These are phyloP conservation scores for Phocoena phocoena DNA, from an alignment of 2,113 vertebrate species.

Conservation along the genomic window DNA sequence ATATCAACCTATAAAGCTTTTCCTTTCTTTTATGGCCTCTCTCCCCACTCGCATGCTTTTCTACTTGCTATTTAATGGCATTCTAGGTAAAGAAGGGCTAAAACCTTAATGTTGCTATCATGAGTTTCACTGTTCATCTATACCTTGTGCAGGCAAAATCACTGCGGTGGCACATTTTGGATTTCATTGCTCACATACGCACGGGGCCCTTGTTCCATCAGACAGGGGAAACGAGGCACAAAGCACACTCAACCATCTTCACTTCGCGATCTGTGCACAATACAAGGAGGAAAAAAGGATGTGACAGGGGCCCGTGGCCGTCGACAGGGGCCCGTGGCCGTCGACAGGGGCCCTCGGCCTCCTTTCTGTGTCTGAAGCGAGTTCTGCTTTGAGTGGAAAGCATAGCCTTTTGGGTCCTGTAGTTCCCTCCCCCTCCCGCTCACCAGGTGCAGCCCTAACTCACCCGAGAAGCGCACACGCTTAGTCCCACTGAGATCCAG, in stretches of 20 bases:
- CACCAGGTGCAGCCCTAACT: rapidly evolving
- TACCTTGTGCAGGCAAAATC: not conserved
- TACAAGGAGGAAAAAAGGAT: no score
- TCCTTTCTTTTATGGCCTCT: not conserved
- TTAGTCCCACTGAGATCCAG: rapidly evolving
- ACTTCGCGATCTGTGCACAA: not conserved
- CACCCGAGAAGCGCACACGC: rapidly evolving
- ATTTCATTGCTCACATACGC: rapidly evolving
- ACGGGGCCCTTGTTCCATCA: rapidly evolving
- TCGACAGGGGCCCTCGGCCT: no score
- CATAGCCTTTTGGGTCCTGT: no score
- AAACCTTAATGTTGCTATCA: rapidly evolving
- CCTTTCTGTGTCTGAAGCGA: not conserved
- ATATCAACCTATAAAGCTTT: not conserved
- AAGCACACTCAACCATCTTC: no score
- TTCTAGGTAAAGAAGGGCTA: not conserved
- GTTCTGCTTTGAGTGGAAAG: not conserved
- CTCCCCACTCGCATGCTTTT: rapidly evolving
- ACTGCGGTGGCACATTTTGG: rapidly evolving
- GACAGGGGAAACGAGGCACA: rapidly evolving
- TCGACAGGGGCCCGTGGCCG: rapidly evolving
- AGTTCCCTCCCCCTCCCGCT: rapidly evolving
- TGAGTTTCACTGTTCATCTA: rapidly evolving
- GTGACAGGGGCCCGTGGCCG: rapidly evolving
- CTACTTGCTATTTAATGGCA: not conserved